Evolutionary conservation across 2,113 vertebrate genomes (phyloP).

Genomic region (Neogobius melanostomus): DNA sequence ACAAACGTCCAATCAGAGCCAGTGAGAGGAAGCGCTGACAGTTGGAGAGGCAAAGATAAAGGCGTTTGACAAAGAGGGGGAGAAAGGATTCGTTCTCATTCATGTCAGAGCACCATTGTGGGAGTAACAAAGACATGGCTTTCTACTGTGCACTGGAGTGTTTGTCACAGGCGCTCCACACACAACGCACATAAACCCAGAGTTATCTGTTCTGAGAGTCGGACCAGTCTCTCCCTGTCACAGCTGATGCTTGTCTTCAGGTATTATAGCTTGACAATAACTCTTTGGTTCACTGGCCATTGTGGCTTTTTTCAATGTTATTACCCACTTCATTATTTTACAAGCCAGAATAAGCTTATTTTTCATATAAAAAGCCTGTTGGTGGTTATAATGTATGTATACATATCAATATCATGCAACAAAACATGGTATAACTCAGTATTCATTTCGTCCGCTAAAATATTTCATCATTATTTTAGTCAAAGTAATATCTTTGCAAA

Average conservation of each 20-base stretch:
- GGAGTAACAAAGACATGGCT: slow-evolving; percentile 65
- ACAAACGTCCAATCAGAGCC: slow-evolving; percentile 54
- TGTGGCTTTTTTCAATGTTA: no score
- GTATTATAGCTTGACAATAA: no score
- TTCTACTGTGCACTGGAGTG: slow-evolving; percentile 49
- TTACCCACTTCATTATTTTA: no score
- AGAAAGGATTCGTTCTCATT: slow-evolving; percentile 59
- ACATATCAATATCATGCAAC: no score
- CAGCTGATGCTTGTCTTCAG: slow-evolving; percentile 46
- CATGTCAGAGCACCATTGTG: slow-evolving; percentile 62
- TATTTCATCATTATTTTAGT: no score
- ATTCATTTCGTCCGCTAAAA: no score
- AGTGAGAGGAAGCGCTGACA: slow-evolving; percentile 58
- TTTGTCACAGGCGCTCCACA: slow-evolving; percentile 46
- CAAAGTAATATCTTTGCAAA: no score
- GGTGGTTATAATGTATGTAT: no score
- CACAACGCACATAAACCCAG: slow-evolving; percentile 41
- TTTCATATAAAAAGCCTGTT: no score
- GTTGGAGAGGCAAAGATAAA: slow-evolving; percentile 57
- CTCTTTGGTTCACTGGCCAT: no score
- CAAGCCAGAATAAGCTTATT: no score
- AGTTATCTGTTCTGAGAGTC: slow-evolving; percentile 59
- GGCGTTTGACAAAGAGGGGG: slow-evolving; percentile 55
- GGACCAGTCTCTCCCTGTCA: slow-evolving; percentile 40
- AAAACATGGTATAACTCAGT: no score